phyloP scores from a whole-genome alignment of 64 coral and sea anemone species.

The Montipora capricornis region DNA sequence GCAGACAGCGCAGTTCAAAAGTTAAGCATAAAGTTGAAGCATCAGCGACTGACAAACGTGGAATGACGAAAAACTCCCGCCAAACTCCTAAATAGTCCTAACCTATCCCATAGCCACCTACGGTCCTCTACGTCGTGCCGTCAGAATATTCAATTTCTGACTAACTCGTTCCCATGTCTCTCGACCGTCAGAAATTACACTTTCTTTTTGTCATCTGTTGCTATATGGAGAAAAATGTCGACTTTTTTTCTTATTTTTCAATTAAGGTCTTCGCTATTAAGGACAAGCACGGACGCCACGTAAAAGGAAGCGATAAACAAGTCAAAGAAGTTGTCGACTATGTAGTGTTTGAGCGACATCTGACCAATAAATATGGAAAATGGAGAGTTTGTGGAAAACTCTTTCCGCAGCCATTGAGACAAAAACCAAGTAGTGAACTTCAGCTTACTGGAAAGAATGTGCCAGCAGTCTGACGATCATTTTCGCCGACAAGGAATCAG shows the following conservation, averaged over 20 bases:
- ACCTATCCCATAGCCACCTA: too few relatives aligned
- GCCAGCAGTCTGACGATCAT: background rate
- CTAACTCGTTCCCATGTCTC: too few relatives aligned
- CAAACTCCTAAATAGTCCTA: too few relatives aligned
- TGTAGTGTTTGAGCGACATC: constrained; percentile 87
- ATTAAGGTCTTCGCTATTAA: constrained; percentile 85
- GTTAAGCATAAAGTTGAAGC: too few relatives aligned
- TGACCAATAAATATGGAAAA: constrained; percentile 75
- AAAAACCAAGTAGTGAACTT: constrained; percentile 5
- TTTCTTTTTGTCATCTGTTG: too few relatives aligned
- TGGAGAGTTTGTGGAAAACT: constrained; percentile 93
- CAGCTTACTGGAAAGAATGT: constrained; percentile 42
- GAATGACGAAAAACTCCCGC: too few relatives aligned
- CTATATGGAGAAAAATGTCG: background rate
- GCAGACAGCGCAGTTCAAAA: too few relatives aligned
- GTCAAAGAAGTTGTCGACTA: constrained; percentile 86
- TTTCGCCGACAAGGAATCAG: too few relatives aligned
- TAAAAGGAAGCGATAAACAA: constrained; percentile 88
- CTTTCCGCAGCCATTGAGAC: constrained; percentile 48
- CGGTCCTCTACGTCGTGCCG: too few relatives aligned
- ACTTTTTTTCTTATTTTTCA: background rate
- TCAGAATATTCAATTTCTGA: too few relatives aligned
- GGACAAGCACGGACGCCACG: constrained; percentile 77
- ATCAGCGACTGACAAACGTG: too few relatives aligned
- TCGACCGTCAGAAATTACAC: too few relatives aligned